phyloP scores from a whole-genome alignment of 1,140 invertebrate species.

The Uloborus diversus region DNA sequence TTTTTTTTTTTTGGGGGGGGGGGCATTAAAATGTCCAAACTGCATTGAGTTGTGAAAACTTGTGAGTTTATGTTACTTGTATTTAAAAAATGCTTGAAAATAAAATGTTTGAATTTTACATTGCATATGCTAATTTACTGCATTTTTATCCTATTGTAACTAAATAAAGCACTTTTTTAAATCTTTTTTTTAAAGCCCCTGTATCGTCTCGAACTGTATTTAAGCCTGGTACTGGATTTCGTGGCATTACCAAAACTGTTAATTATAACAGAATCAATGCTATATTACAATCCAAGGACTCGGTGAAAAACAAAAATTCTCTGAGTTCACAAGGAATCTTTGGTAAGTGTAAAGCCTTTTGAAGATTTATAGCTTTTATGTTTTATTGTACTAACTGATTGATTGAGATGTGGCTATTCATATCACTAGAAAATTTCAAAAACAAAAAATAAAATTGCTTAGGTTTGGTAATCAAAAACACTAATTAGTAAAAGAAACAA shows the following conservation, averaged over 20 bases:
- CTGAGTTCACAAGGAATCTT: conserved; percentile 17
- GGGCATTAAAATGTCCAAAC: no score
- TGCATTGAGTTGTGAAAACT: no score
- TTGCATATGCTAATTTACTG: no score
- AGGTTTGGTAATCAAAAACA: no score
- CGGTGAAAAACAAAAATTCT: not conserved
- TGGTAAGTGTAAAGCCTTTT: conserved; percentile 34
- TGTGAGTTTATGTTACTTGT: no score
- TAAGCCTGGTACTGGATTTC: not conserved
- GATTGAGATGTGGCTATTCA: no score
- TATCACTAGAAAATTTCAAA: no score
- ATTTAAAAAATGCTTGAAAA: not conserved
- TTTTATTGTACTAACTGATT: no score
- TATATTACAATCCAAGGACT: conserved; percentile 6
- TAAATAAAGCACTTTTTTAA: not conserved
- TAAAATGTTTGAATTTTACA: not conserved
- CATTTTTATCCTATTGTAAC: not conserved
- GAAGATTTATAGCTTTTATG: no score
- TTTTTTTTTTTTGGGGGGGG: no score
- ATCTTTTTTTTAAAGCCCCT: not conserved
- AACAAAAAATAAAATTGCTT: no score
- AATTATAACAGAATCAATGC: conserved; percentile 19
- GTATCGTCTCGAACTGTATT: conserved; percentile 20
- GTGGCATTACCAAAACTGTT: conserved; percentile 34
- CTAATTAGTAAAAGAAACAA: no score